Evolutionary conservation across 2,888 invertebrate species (phyloP), one percentile per base, ranked within the genome.

Genomic region (Elegia similella): DNA sequence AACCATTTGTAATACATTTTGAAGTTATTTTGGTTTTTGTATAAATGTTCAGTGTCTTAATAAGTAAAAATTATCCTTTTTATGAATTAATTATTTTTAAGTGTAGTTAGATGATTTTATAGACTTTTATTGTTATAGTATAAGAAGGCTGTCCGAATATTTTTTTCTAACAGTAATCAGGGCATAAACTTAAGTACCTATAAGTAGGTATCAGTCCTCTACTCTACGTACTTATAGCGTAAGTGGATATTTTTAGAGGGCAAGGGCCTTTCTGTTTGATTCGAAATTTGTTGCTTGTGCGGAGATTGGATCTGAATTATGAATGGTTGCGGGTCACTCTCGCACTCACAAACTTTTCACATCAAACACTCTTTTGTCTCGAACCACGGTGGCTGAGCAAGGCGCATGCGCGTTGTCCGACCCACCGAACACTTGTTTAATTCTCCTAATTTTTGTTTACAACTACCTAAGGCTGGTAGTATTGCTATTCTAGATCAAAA

Each of bases 321-420:
- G 69, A 72, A 72, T 71, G 69, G 63, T 62, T 62, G 68, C 71
- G 67, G 75, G 70, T 71, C 74, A 75, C 72, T 75, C 76, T 72
- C 68, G 73, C 69, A 69, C 67, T 71, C 76, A 74, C 72, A 74
- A 82, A 82, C 72, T 82, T 82, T 82, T 73, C 80, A 80, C 82
- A 81, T 81, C 76, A 72, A 78, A 72, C 79, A 82, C 79, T n/a
- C n/a, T 77, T 73, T 73, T 75, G 72, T 72, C 73, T 72, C 69
- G 70, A 65, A 65, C 68, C 69, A 69, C 67, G 65, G 64, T 10
- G 50, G 66, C 59, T 56, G 58, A 62, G 52, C 58, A 63, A 58
- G 58, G 66, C 80, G 80, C 81, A 78, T 80, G 80, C 81, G 81
- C 65, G 30, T 55, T 48, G 38, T 52, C 38, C 57, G 53, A 60